These are phyloP conservation scores for Porites rus DNA, from an alignment of 92 coral and sea anemone species.

Conservation along the genomic window DNA sequence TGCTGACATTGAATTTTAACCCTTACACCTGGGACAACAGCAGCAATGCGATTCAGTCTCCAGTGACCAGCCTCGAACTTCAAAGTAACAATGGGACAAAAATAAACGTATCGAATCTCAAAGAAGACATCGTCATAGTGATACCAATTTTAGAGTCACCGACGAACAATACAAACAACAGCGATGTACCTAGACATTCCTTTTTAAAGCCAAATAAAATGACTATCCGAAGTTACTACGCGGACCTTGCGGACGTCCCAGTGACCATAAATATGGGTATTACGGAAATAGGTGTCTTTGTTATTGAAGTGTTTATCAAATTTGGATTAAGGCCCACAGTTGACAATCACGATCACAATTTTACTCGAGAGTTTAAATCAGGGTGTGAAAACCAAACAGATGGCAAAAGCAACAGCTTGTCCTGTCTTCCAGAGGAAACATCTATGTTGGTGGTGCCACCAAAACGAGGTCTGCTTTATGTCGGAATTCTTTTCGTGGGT, in stretches of 20 bases:
- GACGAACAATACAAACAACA: background rate
- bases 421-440: background rate
- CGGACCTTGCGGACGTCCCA: background rate
- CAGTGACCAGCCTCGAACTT: conserved; percentile 14
- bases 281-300: background rate
- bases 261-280: background rate
- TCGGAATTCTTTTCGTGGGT: background rate
- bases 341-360: conserved; percentile 9
- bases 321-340: conserved; percentile 12
- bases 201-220: conserved; percentile 22
- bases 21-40: conserved; percentile 36
- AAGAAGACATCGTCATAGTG: conserved; percentile 10
- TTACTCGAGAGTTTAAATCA: background rate
- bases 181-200: background rate
- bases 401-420: background rate
- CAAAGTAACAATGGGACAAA: background rate
- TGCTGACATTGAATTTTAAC: conserved; percentile 4
- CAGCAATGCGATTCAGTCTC: conserved; percentile 19
- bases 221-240: background rate
- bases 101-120: conserved; percentile 10
- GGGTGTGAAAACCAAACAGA: background rate
- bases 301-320: conserved; percentile 1
- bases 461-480: background rate
- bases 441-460: conserved; percentile 7
- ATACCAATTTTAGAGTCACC: background rate